Conservation (phyloP, 1,140 invertebrate genomes). For the Drosophila parvula region DNA sequence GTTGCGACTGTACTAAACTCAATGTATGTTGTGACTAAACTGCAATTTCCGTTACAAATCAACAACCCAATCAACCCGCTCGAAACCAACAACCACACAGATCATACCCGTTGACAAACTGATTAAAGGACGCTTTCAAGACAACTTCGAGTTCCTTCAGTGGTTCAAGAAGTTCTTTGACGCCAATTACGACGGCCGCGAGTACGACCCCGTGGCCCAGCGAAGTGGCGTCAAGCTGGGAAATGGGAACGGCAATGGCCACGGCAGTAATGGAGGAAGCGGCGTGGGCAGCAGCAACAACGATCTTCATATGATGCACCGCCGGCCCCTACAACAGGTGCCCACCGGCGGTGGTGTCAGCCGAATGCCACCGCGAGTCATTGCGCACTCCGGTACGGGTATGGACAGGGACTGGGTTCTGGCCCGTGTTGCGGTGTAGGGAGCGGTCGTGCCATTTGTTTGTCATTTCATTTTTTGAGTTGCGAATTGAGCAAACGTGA, state of each 20-base stretch:
- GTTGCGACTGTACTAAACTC: not conserved
- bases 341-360: conserved; percentile 20
- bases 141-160: conserved; percentile 99
- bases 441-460: conserved; percentile 14
- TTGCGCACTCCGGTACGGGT: conserved; percentile 45
- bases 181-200: conserved; percentile 98
- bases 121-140: conserved; percentile 98
- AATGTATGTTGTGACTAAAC: conserved; percentile 69
- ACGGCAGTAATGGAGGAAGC: conserved; percentile 65
- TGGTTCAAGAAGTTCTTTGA: conserved; percentile 99
- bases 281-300: conserved; percentile 69
- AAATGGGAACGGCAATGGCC: conserved; percentile 79
- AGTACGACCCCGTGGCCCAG: conserved; percentile 96
- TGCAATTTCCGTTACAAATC: conserved; percentile 76
- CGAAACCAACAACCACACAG: conserved; percentile 85
- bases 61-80: conserved; percentile 36
- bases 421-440: conserved; percentile 26
- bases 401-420: conserved; percentile 19
- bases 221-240: conserved; percentile 91
- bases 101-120: conserved; percentile 98
- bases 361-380: conserved; percentile 35
- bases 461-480: conserved; percentile 26
- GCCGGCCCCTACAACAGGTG: conserved; percentile 84
- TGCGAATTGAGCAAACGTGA: conserved; percentile 48
- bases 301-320: conserved; percentile 84